These are phyloP conservation scores for Arbacia lixula DNA, from an alignment of 53 echinoderm and acorn worm genomes.

Conservation along the genomic window DNA sequence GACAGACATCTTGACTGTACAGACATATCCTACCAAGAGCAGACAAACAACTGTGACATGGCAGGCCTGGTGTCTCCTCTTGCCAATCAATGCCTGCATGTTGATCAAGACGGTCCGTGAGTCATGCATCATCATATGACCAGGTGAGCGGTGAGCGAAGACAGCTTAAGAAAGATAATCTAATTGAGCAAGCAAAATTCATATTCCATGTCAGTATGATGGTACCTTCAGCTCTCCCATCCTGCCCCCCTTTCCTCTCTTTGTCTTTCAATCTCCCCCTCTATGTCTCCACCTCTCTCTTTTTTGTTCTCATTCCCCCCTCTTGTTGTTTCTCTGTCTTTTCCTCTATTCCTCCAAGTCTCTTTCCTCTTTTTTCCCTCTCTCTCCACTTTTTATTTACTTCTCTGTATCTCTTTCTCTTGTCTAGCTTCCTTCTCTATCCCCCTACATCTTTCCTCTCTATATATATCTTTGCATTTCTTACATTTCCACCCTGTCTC, in stretches of 20 bases:
- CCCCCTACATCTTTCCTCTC: background rate
- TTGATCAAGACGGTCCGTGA: conserved; percentile 16
- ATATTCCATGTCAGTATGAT: conserved; percentile 31
- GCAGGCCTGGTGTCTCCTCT: background rate
- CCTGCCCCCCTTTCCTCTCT: background rate
- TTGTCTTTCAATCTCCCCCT: no score
- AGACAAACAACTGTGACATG: background rate
- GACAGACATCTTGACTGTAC: no score
- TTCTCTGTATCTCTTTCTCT: background rate
- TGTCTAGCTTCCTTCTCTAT: background rate
- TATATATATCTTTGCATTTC: no score
- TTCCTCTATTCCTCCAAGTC: background rate
- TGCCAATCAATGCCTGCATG: background rate
- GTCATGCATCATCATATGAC: conserved; percentile 20
- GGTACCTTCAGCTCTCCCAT: no score
- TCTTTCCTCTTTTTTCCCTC: background rate
- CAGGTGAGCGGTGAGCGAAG: conserved; percentile 29
- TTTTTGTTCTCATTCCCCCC: no score
- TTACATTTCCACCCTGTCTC: no score
- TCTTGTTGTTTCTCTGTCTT: no score
- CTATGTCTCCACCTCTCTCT: no score
- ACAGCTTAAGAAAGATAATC: conserved; percentile 31
- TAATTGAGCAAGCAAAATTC: conserved; percentile 19
- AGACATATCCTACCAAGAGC: background rate
- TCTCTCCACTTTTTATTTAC: background rate